A percentile compares a stretch with the other conserved stretches of the same genome.
Evolutionary conservation across 2,888 invertebrate genomes (phyloP).

Genomic region (Latrodectus hesperus): DNA sequence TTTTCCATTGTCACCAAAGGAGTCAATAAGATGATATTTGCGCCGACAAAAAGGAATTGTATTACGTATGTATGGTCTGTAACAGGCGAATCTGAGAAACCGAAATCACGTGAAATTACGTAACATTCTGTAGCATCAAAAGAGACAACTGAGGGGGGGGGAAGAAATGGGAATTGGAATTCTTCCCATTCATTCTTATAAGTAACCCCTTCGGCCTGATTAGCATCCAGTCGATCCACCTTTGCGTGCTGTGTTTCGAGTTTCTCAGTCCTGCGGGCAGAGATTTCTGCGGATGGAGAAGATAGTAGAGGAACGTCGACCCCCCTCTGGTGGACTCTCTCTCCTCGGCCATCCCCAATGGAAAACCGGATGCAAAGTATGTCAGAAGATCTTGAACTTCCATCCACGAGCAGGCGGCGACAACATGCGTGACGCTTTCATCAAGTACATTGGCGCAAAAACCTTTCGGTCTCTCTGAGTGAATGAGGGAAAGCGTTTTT

Average conservation of each 20-base stretch:
- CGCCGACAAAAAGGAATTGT: too few relatives aligned
- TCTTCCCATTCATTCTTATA: neutral
- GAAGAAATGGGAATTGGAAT: neutral
- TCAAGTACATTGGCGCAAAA: neutral
- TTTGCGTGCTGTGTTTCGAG: neutral
- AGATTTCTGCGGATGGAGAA: neutral
- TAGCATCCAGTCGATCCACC: slow-evolving; percentile 3
- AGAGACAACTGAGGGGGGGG: too few relatives aligned
- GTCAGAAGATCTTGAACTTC: slow-evolving; percentile 56
- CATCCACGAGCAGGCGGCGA: neutral
- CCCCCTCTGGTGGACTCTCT: slow-evolving; percentile 17
- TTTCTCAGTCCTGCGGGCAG: neutral
- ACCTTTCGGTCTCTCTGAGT: neutral
- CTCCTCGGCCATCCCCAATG: neutral
- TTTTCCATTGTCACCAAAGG: too few relatives aligned
- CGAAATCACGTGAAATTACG: too few relatives aligned
- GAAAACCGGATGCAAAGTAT: slow-evolving; percentile 60
- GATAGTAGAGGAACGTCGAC: slow-evolving; percentile 13
- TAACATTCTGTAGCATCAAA: too few relatives aligned
- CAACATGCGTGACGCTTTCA: neutral
- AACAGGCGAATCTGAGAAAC: too few relatives aligned
- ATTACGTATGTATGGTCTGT: too few relatives aligned
- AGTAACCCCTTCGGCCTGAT: neutral
- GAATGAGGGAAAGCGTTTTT: too few relatives aligned
- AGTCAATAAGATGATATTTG: too few relatives aligned